Conservation (phyloP, 2,797 vertebrate genomes). For the Antrozous pallidus region DNA sequence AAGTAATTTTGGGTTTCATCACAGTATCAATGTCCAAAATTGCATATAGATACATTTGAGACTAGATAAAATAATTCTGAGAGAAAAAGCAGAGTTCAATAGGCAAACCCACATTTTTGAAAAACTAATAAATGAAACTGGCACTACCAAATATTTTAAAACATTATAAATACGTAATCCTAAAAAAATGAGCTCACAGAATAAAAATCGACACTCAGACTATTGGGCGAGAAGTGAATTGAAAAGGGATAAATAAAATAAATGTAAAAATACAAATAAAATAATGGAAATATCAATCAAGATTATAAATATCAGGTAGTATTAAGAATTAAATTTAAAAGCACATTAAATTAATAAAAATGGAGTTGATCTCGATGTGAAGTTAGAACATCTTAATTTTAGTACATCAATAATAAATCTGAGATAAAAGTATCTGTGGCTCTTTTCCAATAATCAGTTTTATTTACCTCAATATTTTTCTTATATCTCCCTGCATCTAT, state of each 20-base stretch:
- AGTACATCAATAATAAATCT: not conserved
- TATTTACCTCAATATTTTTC: not conserved
- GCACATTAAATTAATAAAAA: not conserved
- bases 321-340: not conserved
- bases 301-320: not conserved
- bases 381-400: not conserved
- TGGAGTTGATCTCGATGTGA: not conserved
- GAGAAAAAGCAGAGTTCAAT: not conserved
- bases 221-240: not conserved
- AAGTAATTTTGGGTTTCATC: constrained; percentile 23
- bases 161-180: not conserved
- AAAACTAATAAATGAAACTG: not conserved
- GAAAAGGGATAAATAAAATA: not conserved
- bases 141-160: not conserved
- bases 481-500: not conserved
- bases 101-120: not conserved
- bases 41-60: not conserved
- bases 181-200: not conserved
- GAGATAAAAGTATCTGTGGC: not conserved
- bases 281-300: not conserved
- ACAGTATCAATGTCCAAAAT: constrained; percentile 1
- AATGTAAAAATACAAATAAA: not conserved
- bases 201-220: not conserved
- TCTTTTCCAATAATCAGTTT: not conserved
- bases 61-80: constrained; percentile 24